Conservation (phyloP, 2,113 vertebrate species). For the Typhlomys cinereus region DNA sequence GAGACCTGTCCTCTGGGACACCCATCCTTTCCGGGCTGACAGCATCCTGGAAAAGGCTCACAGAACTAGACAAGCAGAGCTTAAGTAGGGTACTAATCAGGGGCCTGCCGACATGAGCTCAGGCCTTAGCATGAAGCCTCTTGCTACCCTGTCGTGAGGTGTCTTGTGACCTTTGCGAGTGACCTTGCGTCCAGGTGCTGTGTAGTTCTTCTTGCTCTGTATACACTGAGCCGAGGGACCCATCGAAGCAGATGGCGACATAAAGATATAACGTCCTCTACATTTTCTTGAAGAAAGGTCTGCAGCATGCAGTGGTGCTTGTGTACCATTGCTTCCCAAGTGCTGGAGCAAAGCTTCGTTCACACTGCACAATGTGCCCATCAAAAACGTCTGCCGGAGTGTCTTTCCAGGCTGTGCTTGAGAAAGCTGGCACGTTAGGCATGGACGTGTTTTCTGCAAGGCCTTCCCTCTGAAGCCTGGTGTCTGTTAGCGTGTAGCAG, state of each 20-base stretch:
- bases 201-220: not conserved
- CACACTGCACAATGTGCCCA: not conserved
- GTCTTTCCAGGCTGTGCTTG: not conserved
- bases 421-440: not conserved
- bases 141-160: no score
- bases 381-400: not conserved
- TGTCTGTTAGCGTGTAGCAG: accelerated
- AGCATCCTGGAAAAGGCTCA: not conserved
- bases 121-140: no score
- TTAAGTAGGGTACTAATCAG: not conserved
- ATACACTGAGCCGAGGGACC: not conserved
- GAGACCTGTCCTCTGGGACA: no score
- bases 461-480: not conserved
- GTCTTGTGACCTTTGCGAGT: no score
- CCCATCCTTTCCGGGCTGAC: not conserved
- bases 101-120: no score
- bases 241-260: not conserved
- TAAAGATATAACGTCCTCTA: accelerated
- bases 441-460: not conserved
- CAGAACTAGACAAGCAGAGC: not conserved
- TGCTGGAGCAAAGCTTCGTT: not conserved
- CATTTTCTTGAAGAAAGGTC: not conserved
- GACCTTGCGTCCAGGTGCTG: not conserved
- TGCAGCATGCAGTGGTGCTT: not conserved
- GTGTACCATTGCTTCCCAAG: not conserved